phyloP scores from a whole-genome alignment of 2,888 invertebrate genomes.

The Nomada lathburiana region DNA sequence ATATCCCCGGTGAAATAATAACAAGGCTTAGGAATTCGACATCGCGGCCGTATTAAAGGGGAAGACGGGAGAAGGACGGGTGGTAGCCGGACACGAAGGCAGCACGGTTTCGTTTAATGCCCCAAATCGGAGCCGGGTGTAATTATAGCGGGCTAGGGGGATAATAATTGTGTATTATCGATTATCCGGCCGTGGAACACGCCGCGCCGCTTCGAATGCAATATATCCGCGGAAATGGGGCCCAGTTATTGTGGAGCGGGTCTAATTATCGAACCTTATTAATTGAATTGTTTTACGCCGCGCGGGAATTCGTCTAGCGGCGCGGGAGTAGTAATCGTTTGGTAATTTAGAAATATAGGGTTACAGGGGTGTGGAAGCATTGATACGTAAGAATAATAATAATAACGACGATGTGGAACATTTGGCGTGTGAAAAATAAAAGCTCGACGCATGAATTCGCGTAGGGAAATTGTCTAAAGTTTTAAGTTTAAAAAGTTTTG shows the following conservation, averaged over 20 bases:
- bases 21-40: conserved; percentile 18
- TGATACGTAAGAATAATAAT: not conserved
- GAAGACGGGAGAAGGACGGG: not conserved
- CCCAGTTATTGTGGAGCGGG: conserved; percentile 47
- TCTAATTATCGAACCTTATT: conserved; percentile 59
- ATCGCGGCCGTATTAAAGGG: conserved; percentile 10
- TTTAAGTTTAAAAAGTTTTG: too few species aligned
- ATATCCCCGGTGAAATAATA: conserved; percentile 53
- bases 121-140: conserved; percentile 46
- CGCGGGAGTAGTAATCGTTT: conserved; percentile 23
- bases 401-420: not conserved
- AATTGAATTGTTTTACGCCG: conserved; percentile 48
- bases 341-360: conserved; percentile 6
- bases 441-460: too few species aligned
- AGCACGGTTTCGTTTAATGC: conserved; percentile 36
- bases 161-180: conserved; percentile 60
- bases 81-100: not conserved
- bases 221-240: conserved; percentile 46
- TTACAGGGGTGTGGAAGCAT: not conserved
- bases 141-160: conserved; percentile 38
- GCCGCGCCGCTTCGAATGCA: conserved; percentile 33
- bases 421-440: too few species aligned
- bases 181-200: conserved; percentile 34
- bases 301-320: conserved; percentile 1
- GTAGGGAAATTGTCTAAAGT: too few species aligned